Conservation (phyloP, 53 echinoderm and acorn worm genomes). For the Crossaster papposus region DNA sequence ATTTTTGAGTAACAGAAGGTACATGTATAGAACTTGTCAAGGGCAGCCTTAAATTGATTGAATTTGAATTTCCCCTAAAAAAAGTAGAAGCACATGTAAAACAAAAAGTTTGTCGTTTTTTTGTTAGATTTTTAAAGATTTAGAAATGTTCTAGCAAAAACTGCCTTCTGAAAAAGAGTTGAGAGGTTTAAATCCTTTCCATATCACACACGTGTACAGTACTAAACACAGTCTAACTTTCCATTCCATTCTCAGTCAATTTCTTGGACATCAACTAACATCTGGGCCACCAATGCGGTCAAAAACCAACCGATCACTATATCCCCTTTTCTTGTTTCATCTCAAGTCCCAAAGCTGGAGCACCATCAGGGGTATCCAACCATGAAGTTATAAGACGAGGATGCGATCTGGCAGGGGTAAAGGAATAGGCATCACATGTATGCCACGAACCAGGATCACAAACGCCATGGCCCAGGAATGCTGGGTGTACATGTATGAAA, state of each 20-base stretch:
- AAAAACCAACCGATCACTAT: neutral
- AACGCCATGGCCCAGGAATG: neutral
- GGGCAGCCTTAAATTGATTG: too few relatives aligned
- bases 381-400: slow-evolving; percentile 18
- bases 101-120: too few relatives aligned
- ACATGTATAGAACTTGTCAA: too few relatives aligned
- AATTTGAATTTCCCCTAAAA: too few relatives aligned
- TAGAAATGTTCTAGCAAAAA: too few relatives aligned
- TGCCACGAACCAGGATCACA: too few relatives aligned
- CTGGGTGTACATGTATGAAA: neutral
- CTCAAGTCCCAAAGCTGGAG: neutral
- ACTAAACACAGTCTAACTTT: neutral
- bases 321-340: neutral
- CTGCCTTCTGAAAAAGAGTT: neutral
- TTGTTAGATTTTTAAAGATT: too few relatives aligned
- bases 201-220: neutral
- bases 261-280: neutral
- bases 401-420: neutral
- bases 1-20: too few relatives aligned
- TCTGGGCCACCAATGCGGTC: neutral
- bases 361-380: slow-evolving; percentile 2
- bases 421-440: neutral
- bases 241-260: neutral
- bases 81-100: too few relatives aligned
- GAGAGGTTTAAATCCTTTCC: neutral